These are phyloP conservation scores for Enteromius viviparus DNA, from an alignment of 2,797 vertebrate species.

Conservation along the genomic window DNA sequence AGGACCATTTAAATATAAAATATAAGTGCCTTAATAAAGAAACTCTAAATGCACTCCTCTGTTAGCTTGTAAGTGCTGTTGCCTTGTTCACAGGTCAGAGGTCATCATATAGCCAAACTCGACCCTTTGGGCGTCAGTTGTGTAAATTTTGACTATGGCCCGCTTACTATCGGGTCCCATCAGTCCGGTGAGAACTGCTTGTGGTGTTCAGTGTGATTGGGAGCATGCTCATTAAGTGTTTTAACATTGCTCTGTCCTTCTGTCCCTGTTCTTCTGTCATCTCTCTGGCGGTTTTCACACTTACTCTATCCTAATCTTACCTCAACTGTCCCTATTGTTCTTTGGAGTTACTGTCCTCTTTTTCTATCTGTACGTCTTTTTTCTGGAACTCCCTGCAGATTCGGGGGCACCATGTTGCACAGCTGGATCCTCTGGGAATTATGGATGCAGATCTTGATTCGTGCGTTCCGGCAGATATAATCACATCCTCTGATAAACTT, in stretches of 20 bases:
- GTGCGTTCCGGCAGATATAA: constrained; percentile 85
- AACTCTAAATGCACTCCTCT: neutral
- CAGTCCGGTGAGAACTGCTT: constrained; percentile 86
- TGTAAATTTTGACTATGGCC: constrained; percentile 93
- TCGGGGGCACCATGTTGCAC: constrained; percentile 86
- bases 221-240: constrained; percentile 32
- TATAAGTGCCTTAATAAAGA: neutral
- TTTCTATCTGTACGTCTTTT: neutral
- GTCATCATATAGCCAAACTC: constrained; percentile 93
- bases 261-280: constrained; percentile 28
- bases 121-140: constrained; percentile 91
- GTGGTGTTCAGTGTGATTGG: constrained; percentile 43
- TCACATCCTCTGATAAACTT: constrained; percentile 87
- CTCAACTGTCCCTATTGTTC: constrained; percentile 6
- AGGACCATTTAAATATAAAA: neutral
- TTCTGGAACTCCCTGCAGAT: constrained; percentile 68
- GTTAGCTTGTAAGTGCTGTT: constrained; percentile 39
- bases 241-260: constrained; percentile 34
- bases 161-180: constrained; percentile 85
- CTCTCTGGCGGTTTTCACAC: constrained; percentile 26
- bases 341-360: constrained; percentile 41
- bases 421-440: constrained; percentile 94
- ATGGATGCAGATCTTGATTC: constrained; percentile 88
- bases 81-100: constrained; percentile 76
- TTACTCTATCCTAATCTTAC: constrained; percentile 40